These are phyloP conservation scores for Ennomos quercinarius DNA, from an alignment of 2,888 invertebrate genomes.

Conservation along the genomic window DNA sequence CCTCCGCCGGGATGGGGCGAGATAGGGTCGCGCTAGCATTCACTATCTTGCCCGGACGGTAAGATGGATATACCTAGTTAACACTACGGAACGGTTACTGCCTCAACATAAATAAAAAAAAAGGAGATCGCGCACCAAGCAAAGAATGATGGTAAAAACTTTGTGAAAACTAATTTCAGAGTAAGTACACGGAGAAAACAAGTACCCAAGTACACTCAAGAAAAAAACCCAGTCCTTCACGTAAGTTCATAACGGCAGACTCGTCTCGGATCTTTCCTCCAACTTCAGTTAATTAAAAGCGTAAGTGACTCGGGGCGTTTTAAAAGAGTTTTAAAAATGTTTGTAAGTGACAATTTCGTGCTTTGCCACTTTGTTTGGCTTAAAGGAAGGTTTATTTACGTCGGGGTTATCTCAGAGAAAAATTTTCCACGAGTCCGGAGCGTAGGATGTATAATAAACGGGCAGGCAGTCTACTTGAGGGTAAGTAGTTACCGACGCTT, in stretches of 20 bases:
- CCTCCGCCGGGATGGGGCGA: too few relatives aligned
- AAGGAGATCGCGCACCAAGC: neutral
- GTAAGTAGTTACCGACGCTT: too few relatives aligned
- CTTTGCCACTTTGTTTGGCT: conserved; percentile 9
- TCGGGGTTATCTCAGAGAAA: too few relatives aligned
- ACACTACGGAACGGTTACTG: too few relatives aligned
- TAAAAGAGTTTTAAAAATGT: conserved; percentile 16
- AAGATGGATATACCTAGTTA: too few relatives aligned
- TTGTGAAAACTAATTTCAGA: conserved; percentile 22
- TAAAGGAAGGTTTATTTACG: neutral
- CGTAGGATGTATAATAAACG: too few relatives aligned
- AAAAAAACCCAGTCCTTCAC: conserved; percentile 51
- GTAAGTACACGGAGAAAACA: neutral
- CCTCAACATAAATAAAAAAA: neutral
- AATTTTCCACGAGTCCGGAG: too few relatives aligned
- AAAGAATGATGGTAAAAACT: conserved; percentile 3
- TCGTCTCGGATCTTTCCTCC: conserved; percentile 37
- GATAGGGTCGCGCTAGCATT: too few relatives aligned
- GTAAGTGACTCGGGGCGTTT: conserved; percentile 39
- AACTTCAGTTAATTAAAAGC: conserved; percentile 61
- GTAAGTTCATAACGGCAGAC: conserved; percentile 54
- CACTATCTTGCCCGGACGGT: too few relatives aligned
- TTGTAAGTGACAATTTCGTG: conserved; percentile 10
- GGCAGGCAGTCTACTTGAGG: too few relatives aligned
- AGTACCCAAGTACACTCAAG: conserved; percentile 6